Evolutionary conservation across 23 tunicate genomes (phyloP).

Genomic region (Halocynthia aurantium): DNA sequence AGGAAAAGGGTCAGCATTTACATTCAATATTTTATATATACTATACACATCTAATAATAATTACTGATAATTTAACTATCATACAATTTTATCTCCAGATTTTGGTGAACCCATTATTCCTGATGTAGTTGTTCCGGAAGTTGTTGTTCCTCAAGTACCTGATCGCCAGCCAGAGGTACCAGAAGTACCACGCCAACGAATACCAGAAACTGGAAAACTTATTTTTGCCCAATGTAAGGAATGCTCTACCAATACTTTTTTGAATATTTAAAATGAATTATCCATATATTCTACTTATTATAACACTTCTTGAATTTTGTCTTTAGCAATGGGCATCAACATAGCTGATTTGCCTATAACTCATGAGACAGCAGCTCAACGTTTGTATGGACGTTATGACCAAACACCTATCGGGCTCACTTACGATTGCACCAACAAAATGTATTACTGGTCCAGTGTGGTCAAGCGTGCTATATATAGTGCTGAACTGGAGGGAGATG

Average conservation of each 20-base stretch:
- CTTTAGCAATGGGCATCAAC: constrained; percentile 47
- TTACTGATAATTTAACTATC: too few species aligned
- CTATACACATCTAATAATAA: too few species aligned
- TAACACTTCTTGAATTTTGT: background rate
- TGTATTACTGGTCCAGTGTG: constrained; percentile 62
- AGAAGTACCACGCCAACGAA: constrained; percentile 20
- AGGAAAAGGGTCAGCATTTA: too few species aligned
- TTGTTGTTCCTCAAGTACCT: too few species aligned
- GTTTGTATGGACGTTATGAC: constrained; percentile 44
- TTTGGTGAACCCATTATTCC: too few species aligned
- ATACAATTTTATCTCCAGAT: too few species aligned
- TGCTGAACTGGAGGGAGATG: constrained; percentile 36
- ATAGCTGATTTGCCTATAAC: constrained; percentile 45
- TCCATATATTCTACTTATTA: background rate
- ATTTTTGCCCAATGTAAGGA: constrained; percentile 40
- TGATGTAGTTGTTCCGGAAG: too few species aligned
- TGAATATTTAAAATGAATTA: background rate
- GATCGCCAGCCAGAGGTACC: too few species aligned
- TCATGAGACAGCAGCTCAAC: constrained; percentile 23
- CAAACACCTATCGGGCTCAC: constrained; percentile 52
- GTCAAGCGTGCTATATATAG: constrained; percentile 41
- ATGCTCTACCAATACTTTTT: background rate
- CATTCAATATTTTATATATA: too few species aligned
- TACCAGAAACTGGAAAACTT: constrained; percentile 15
- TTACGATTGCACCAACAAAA: constrained; percentile 47